Base-by-base conservation (phyloP, 2,888 invertebrate species). In the Drosophila imparisetae region DNA sequence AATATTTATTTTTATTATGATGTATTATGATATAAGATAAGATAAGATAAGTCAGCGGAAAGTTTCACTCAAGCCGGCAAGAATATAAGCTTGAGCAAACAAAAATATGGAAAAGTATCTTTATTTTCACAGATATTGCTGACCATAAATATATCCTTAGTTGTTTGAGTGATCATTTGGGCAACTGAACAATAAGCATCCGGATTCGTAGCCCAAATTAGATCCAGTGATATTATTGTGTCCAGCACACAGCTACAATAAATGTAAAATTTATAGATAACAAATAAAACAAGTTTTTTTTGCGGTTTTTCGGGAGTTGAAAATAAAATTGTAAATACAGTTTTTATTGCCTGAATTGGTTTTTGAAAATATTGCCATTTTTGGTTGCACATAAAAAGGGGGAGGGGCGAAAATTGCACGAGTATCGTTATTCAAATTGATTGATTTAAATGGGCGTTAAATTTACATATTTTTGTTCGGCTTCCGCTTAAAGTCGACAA, bases 331-430 rank as follows among this genome's bases (percentile, higher is more conserved):
- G 52, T 38, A 78, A 69, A 63, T 73, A 67, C 68, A 58, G 70
- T 66, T 75, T 81, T 81, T 86, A 81, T 84, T 81, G 80, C 86
- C 83, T 58, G 80, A 75, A 58, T 62, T n/a, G 15, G 4, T 29
- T 69, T 65, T 57, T 38, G 38, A 72, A 75, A 82, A 79, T 80
- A 66, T 75, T 72, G 75, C 61, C 29, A 50, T 74, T 54, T 29
- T 67, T 57, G 62, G 57, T 74, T 78, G 64, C 40, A 74, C 62
- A 78, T 15, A 57, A 77, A 55, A 40, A 21, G 15, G 8, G 13
- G 29, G 40, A 55, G 13, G 40, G 29, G 10, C 15, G 29, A 50
- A 27, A 29, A 27, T 68, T 53, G 38, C 36, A 62, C 4, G 55
- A 49, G 55, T 78, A 60, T 52, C 36, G 45, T 59, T 52, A 58